Base-by-base conservation (phyloP, 2,797 vertebrate species). In the Cuniculus paca region DNA sequence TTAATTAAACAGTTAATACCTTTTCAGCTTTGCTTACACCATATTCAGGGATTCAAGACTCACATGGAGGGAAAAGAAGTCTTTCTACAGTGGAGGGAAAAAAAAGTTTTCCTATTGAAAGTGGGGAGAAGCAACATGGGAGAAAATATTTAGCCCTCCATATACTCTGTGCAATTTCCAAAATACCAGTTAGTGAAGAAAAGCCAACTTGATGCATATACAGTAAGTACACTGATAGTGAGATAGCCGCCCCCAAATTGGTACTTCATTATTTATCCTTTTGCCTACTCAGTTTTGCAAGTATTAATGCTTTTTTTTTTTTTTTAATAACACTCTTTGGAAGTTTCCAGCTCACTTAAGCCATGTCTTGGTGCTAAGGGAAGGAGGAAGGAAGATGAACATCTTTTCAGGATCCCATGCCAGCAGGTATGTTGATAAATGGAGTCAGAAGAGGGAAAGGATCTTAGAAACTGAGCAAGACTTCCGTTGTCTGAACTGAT, bases 41-140 rank as follows among this genome's bases (percentile, higher is more conserved):
- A 75, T 75, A n/a, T 94, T 93, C 24, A 34, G 90, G 81, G 87
- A 95, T 84, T 92, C 61, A 89, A 88, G 58, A 80, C 52, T 50
- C 54, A 83, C 56, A 42, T n/a, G 22, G 31, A 65, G 50, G 4
- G 0, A 20, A 24, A 79, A 56, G 63, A 65, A 50, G 65, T 24
- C 52, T 95, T 88, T 87, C 45, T 72, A 34, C 24, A 28, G 1
- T 50, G 22, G 31, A 65, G 50, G 2, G 0, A 24, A 20, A 79
- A 56, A 72, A 84, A 52, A 48, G 13, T 45, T 95, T 91, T 87
- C 56, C 56, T 50, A 77, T 45, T 28, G 45, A 45, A 70, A 88
- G 0, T 58, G 60, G 61, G 63, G 74, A 88, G 58, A 90, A 94
- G 81, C 63, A 79, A 83, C 26, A 48, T 7, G 68, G 61, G 78